Conservation (phyloP, 2,113 vertebrate species). For the Mungos mungo region DNA sequence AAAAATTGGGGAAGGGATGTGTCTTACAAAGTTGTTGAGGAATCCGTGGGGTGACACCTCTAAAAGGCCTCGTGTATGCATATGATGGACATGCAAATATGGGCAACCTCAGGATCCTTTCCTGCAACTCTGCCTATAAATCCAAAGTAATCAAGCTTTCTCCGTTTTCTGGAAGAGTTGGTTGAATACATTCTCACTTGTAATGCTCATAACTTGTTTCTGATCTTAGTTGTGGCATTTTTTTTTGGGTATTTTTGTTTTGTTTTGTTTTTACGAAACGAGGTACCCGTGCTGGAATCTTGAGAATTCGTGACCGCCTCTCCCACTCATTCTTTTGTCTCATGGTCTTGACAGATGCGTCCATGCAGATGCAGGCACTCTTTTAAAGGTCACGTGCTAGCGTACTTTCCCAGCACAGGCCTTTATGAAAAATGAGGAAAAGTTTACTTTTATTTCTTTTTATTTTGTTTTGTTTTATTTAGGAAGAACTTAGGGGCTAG, state of each 20-base stretch:
- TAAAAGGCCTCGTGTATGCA: neutral
- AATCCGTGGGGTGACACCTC: neutral
- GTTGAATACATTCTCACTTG: neutral
- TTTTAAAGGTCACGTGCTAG: neutral
- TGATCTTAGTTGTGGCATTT: neutral
- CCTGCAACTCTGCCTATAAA: neutral
- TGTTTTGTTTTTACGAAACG: neutral
- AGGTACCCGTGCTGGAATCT: accelerated
- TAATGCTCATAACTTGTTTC: neutral
- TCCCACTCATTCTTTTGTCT: neutral
- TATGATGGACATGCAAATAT: neutral
- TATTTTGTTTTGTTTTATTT: constrained; percentile 40
- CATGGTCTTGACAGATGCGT: neutral
- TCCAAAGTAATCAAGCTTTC: neutral
- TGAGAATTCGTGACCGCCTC: neutral
- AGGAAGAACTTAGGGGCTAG: neutral
- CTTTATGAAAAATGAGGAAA: neutral
- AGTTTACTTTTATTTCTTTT: neutral
- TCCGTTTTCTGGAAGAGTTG: neutral
- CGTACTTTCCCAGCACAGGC: neutral
- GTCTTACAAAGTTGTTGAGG: neutral
- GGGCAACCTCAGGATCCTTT: neutral
- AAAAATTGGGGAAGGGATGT: neutral
- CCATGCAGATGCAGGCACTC: neutral
- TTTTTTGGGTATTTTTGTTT: neutral